Percentiles rank a stretch among this genome's conserved stretches.
Conservation (phyloP, 1,140 invertebrate genomes). For the Phymastichus coffea region DNA sequence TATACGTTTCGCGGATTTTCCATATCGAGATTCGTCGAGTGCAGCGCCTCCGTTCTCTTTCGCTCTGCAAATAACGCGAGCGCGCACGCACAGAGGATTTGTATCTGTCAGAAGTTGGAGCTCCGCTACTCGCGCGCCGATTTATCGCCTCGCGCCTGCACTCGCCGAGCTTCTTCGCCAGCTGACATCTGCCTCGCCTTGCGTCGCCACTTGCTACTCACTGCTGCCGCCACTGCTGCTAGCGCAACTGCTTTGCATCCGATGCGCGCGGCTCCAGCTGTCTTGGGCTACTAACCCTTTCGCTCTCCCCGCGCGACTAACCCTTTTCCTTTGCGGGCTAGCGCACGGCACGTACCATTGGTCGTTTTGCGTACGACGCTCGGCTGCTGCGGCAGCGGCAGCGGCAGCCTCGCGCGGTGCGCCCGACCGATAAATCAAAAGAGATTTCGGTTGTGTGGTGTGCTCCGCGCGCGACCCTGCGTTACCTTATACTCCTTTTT, state of each 20-base stretch:
- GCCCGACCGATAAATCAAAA: slow-evolving; percentile 25
- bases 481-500: slow-evolving; percentile 11
- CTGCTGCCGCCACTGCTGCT: neutral
- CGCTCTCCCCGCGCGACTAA: neutral
- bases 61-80: slow-evolving; percentile 46
- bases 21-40: slow-evolving; percentile 54
- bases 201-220: neutral
- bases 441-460: slow-evolving; percentile 22
- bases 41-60: slow-evolving; percentile 31
- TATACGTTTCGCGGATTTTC: slow-evolving; percentile 54
- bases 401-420: neutral
- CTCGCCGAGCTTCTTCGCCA: neutral
- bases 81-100: slow-evolving; percentile 40
- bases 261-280: slow-evolving; percentile 10
- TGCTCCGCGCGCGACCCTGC: neutral
- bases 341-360: slow-evolving; percentile 13
- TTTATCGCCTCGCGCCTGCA: neutral
- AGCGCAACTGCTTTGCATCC: slow-evolving; percentile 4
- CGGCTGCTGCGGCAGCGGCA: too few relatives aligned
- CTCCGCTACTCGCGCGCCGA: slow-evolving; percentile 28
- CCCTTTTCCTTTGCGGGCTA: neutral
- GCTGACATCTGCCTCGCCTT: neutral
- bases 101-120: slow-evolving; percentile 50
- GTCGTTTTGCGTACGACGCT: neutral
- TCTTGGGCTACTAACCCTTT: slow-evolving; percentile 25